A percentile compares a stretch with the other conserved stretches of the same genome.
These are phyloP conservation scores for Aotus griseimembra DNA, from an alignment of 2,797 vertebrate species.

Conservation along the genomic window DNA sequence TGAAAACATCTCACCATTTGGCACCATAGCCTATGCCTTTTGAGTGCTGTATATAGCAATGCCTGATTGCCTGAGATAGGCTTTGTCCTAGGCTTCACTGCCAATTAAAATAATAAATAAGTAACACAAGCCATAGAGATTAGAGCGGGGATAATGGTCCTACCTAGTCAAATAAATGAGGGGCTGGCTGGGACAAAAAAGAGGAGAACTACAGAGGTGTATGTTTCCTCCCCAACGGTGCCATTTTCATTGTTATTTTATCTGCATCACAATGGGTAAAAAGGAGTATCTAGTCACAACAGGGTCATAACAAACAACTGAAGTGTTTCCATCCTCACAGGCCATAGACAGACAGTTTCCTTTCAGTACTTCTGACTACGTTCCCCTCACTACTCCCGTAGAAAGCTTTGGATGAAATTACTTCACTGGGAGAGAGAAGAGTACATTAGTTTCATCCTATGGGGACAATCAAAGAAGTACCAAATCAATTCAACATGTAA, in stretches of 20 bases:
- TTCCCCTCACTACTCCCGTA: slow-evolving; percentile 45
- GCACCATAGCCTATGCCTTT: slow-evolving; percentile 33
- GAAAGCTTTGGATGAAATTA: slow-evolving; percentile 61
- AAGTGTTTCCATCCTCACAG: not conserved
- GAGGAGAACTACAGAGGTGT: slow-evolving; percentile 58
- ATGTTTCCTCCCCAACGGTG: slow-evolving; percentile 65
- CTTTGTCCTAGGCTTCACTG: slow-evolving; percentile 29
- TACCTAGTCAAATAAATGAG: slow-evolving; percentile 75
- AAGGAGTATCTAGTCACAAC: slow-evolving; percentile 63
- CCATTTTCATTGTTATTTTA: slow-evolving; percentile 68
- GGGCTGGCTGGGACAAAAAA: slow-evolving; percentile 53
- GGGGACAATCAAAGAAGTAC: slow-evolving; percentile 60
- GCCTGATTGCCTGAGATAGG: slow-evolving; percentile 15
- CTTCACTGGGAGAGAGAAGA: slow-evolving; percentile 62
- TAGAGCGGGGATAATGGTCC: slow-evolving; percentile 62
- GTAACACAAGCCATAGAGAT: slow-evolving; percentile 65
- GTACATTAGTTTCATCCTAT: slow-evolving; percentile 65
- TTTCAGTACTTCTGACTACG: slow-evolving; percentile 24
- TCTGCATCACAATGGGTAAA: not conserved
- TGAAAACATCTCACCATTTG: slow-evolving; percentile 55
- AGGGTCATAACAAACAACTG: not conserved
- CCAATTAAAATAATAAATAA: slow-evolving; percentile 83
- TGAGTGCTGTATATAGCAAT: slow-evolving; percentile 24
- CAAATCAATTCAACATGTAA: not conserved
- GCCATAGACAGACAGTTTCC: not conserved